Evolutionary conservation across 2,797 vertebrate species (phyloP), one percentile per base, ranked within the genome.

Genomic region (Diceros bicornis): DNA sequence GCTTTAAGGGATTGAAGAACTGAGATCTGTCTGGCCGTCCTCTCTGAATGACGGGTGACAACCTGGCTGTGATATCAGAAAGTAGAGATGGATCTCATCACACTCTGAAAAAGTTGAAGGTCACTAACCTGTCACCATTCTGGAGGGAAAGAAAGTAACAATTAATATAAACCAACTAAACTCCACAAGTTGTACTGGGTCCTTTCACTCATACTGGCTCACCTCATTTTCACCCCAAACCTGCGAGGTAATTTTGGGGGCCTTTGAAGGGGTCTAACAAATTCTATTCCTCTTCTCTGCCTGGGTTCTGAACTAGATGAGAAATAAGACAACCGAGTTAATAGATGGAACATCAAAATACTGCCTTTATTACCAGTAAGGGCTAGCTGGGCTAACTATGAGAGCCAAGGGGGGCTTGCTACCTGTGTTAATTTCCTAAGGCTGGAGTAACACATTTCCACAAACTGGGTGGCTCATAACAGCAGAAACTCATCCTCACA

Each of bases 281-380:
- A 41, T 55, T 69, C 55, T 47, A 11, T 37, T 55, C 52, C 52
- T 83, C 32, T 37, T 74, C 71, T 16, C 44, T 61, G 37, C 32
- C 89, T 72, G 55, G n/a, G 37, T 66, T 94, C 86, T 92, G 34
- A 94, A 59, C 34, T 59, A 74, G 62, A 52, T 89, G 71, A 90
- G 41, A 94, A 89, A 68, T 62, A 87, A 93, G 29, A 83, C n/a
- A 66, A 64, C 41, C 7, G 20, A 77, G 16, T 71, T 44, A 66
- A n/a, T 21, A 79, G 72, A 37, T 14, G 13, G 34, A 55, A 64
- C 21, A 25, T 72, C 47, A 79, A 68, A 64, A 68, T 32, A 34
- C n/a, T 21, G 44, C 44, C 18, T 21, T 47, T 50, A 25, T 71
- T 93, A 68, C 52, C 21, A 11, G 66, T 5, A 64, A 59, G 32